A percentile compares a stretch with the other conserved stretches of the same genome.
Conservation (phyloP, 2,888 invertebrate species). For the Ischnus inquisitorius region DNA sequence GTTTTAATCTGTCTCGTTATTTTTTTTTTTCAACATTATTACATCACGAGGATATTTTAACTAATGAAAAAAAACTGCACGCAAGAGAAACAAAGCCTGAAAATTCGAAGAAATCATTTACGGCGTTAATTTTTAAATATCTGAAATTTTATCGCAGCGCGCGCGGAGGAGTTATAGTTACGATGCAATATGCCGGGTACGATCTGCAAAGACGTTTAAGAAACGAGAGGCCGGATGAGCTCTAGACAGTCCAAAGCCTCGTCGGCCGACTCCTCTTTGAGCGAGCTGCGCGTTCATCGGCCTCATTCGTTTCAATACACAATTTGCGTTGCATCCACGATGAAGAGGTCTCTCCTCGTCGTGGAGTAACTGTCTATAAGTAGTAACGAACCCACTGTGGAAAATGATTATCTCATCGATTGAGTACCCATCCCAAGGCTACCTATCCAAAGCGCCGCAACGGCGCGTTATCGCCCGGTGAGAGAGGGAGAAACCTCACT, state of each 20-base stretch:
- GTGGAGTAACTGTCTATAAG: not conserved
- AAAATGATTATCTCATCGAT: not conserved
- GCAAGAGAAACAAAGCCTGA: too few relatives aligned
- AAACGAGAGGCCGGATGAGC: constrained; percentile 76
- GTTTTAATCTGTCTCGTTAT: too few relatives aligned
- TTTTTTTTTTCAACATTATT: too few relatives aligned
- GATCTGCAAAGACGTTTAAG: constrained; percentile 68
- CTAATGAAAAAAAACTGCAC: too few relatives aligned
- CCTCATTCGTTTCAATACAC: constrained; percentile 47
- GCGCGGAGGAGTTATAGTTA: constrained; percentile 22
- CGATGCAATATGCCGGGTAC: constrained; percentile 25
- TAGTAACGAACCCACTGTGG: not conserved
- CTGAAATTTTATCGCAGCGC: not conserved
- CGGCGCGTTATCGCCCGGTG: constrained; percentile 22
- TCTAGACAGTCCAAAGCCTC: constrained; percentile 76
- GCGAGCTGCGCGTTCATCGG: constrained; percentile 31
- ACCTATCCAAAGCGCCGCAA: constrained; percentile 19
- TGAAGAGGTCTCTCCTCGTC: constrained; percentile 3
- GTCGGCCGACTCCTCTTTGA: constrained; percentile 11
- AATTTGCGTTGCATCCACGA: constrained; percentile 28
- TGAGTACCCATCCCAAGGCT: not conserved
- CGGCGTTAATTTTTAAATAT: not conserved
- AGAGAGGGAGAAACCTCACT: not conserved
- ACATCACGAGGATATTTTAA: too few relatives aligned
- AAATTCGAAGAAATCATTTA: too few relatives aligned